Base-by-base conservation (phyloP, 2,113 vertebrate genomes). In the Vireo altiloquus region DNA sequence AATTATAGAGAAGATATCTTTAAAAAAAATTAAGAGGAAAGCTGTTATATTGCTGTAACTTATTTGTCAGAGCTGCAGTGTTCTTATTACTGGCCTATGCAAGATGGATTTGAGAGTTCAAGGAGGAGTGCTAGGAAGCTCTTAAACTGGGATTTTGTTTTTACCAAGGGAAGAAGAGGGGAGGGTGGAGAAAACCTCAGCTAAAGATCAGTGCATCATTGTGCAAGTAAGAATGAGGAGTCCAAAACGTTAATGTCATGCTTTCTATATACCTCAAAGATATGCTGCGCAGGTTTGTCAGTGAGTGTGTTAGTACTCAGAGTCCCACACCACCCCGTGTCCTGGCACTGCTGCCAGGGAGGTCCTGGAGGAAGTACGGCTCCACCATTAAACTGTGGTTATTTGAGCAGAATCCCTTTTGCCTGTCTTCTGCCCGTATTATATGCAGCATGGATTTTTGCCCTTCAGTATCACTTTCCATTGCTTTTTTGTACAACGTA, bases 191-290 rank as follows among this genome's bases (percentile, higher is more conserved):
- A 40, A 95, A 84, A 90, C 44, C 77, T 83, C 71, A 66, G 49
- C 40, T 80, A 90, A 74, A 71, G 59, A 91, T 92, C 8, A 5
- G 15, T 63, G 61, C 64, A 69, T 87, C 49, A 5, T 77, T 69
- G 19, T 54, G 70, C 90, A 65, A 93, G 91, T 79, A 80, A 77
- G 46, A 93, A 74, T 19, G 57, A 92, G 91, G 90, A 85, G 86
- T 89, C 90, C 82, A 91, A 82, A 94, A 86, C 2, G 56, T 95
- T 85, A 83, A 80, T 22, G 70, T 93, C 94, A 54, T 89, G 93
- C 92, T 96, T 97, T 97, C 93, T 95, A 95, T 95, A 98, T 98
- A 98, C 98, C 98, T 98, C 98, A 97, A 75, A 91, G 97, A 93
- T 88, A 94, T 60, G 89, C 97, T 89, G 72, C 89, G 60, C 33